Evolutionary conservation across 1,140 invertebrate species (phyloP).

Genomic region (Aphaenogaster rudis): DNA sequence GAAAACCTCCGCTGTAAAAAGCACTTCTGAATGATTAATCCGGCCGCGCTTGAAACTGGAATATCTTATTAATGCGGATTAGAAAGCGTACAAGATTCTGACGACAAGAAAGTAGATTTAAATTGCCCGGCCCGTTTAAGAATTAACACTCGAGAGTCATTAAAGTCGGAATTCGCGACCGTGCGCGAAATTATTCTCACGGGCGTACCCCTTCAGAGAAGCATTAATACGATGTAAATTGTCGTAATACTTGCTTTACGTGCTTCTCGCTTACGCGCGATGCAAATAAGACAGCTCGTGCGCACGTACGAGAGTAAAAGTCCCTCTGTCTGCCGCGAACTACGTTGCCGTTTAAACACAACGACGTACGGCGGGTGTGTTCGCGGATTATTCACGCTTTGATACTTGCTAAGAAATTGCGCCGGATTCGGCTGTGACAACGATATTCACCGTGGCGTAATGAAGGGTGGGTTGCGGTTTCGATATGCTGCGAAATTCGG

Average conservation of each 20-base stretch:
- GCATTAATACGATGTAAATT: slow-evolving; percentile 22
- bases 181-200: slow-evolving; percentile 36
- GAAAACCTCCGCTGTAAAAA: slow-evolving; percentile 36
- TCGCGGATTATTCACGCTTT: slow-evolving; percentile 18
- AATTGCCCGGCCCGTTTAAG: slow-evolving; percentile 31
- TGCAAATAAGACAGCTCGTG: slow-evolving; percentile 33
- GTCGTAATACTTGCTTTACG: neutral
- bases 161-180: slow-evolving; percentile 4
- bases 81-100: slow-evolving; percentile 1
- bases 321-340: slow-evolving; percentile 13
- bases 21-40: slow-evolving; percentile 49
- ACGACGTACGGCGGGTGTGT: slow-evolving; percentile 42
- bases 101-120: slow-evolving; percentile 29
- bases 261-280: neutral
- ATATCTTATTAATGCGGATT: slow-evolving; percentile 51
- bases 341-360: slow-evolving; percentile 35
- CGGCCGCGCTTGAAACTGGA: slow-evolving; percentile 20
- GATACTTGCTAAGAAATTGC: slow-evolving; percentile 60
- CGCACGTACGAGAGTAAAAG: slow-evolving; percentile 43
- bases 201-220: no score
- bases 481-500: slow-evolving; percentile 44
- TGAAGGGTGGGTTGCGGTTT: slow-evolving; percentile 57
- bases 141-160: slow-evolving; percentile 34
- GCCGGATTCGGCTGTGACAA: slow-evolving; percentile 42
- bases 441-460: slow-evolving; percentile 63